Evolutionary conservation across 2,888 invertebrate genomes (phyloP), one percentile per base, ranked within the genome.

Genomic region (Tiliacea citrago): DNA sequence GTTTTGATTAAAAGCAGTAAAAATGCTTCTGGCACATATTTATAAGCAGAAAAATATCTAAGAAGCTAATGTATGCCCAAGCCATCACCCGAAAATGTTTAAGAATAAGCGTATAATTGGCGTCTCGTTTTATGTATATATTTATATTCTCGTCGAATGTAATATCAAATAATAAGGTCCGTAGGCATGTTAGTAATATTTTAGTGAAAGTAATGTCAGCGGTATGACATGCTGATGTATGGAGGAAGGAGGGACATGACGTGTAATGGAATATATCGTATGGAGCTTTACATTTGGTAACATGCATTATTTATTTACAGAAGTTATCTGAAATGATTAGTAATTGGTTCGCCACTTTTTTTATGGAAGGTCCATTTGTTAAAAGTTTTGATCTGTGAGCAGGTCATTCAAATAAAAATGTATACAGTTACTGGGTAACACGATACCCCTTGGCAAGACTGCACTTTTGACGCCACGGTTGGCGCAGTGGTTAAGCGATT

Each of bases 171-270:
- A 35, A 35, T 73, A 47, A 13, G 18, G 13, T 66, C 21, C n/a
- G n/a, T 13, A 47, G 49, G 29, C 42, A 66, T 55, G 73, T 73
- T 21, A 39, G 66, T 73, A 55, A 75, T 73, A 73, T 61, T 74
- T 67, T 29, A 75, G 66, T 75, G 73, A 72, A 72, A 72, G 75
- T 73, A 65, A 72, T 60, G 58, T 53, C 72, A 60, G 60, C 5
- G 42, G 61, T 16, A 29, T 75, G 58, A 51, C 51, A 60, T 13
- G 42, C 45, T 45, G 58, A n/a, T 55, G 60, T 55, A 18, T 57
- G 51, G 16, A 18, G 51, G 45, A 24, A 24, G 35, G 65, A 18
- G 51, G 39, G 57, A 35, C 42, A 47, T 45, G 12, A n/a, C 45
- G 42, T n/a, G 45, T 63, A 16, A 24, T 29, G 16, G 29, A 16